phyloP scores from a whole-genome alignment of 2,113 vertebrate species.

The Mesembrinibis cayennensis region DNA sequence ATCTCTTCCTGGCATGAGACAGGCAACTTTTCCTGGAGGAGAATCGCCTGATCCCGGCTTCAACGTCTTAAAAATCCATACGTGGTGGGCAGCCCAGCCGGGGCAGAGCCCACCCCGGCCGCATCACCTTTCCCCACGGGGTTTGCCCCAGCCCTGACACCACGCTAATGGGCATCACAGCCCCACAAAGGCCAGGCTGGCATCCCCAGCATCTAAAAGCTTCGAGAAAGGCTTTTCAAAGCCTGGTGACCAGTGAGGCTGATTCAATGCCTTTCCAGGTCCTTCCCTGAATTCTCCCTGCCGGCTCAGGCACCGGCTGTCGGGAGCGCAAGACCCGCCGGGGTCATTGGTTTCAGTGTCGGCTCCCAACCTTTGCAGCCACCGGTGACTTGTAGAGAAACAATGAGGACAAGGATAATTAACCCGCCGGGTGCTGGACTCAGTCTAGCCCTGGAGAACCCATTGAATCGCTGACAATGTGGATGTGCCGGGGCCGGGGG shows the following conservation, averaged over 20 bases:
- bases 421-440: background rate
- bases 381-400: background rate
- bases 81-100: accelerated
- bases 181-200: background rate
- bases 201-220: background rate
- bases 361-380: background rate
- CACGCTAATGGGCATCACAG: accelerated
- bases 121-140: accelerated
- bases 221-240: background rate
- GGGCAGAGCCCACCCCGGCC: background rate
- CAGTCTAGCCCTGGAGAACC: background rate
- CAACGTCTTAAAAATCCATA: accelerated
- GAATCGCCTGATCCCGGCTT: background rate
- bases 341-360: background rate
- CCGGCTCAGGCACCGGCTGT: background rate
- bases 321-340: accelerated
- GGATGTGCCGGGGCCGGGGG: accelerated
- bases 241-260: accelerated
- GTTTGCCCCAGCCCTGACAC: background rate
- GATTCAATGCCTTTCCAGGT: background rate
- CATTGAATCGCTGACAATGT: background rate
- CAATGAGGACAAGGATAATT: background rate
- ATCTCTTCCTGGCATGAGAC: accelerated
- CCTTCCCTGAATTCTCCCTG: background rate
- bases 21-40: background rate